Base-by-base conservation (phyloP, 2,797 vertebrate genomes). In the Aselliscus stoliczkanus region DNA sequence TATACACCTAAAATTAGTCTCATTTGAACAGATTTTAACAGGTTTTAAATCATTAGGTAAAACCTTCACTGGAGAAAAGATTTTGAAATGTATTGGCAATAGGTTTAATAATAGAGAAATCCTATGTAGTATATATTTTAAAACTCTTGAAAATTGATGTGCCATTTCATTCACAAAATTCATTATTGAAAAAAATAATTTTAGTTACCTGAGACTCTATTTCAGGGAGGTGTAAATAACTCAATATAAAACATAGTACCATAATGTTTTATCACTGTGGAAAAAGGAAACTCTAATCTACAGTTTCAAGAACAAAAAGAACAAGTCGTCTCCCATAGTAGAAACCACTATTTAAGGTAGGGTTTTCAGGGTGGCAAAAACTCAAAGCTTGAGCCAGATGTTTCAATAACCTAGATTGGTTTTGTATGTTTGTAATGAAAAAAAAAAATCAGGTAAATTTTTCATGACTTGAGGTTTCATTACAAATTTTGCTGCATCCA, bases 391-490 rank as follows among this genome's bases (percentile, higher is more conserved):
- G 34, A 94, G 65, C 58, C 70, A 95, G 58, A 79, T 84, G 62
- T 92, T 93, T 95, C 67, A 89, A 44, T 88, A 92, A 91, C 56
- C 72, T 81, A 81, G 29, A 76, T 0, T 86, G 47, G 94, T 58
- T 70, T 77, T 13, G 1, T 27, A 73, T 83, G 76, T 88, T 84
- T 77, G 58, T 65, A 86, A 31, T 80, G 58, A 83, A 89, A 81
- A 92, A 94, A 94, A 95, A 92, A 94, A 95, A 64, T 96, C 76
- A 95, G 72, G 52, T 84, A 84, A 82, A 44, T 77, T 87, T 95
- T 90, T 95, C 87, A 90, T 79, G 86, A 95, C 82, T 87, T 77
- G 44, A 73, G 50, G 10, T 93, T 93, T 90, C 65, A 92, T 94
- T 96, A 96, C 27, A n/a, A 94, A 81, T 69, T 92, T 92, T 80